Evolutionary conservation across 1,140 invertebrate species (phyloP), one percentile per base, ranked within the genome.

Genomic region (Eumaeus atala): DNA sequence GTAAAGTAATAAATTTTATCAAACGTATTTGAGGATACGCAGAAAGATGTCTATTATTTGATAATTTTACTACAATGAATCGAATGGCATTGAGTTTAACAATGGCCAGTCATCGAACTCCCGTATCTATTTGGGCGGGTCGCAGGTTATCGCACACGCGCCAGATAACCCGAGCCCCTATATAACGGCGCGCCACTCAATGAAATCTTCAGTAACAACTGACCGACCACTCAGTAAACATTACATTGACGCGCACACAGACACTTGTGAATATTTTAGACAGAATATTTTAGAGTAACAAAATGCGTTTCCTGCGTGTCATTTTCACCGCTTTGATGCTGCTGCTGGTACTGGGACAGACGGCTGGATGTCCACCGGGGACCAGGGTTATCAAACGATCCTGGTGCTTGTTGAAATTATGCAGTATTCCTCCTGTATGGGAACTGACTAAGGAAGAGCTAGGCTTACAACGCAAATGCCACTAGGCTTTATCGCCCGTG

Each of bases 61-160:
- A 78, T 80, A 83, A 79, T 66, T 78, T 83, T 83, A 83, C 77
- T 78, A 79, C 66, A 74, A 74, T 70, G 70, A 61, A 59, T 58
- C 57, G 53, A 51, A 59, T 79, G 77, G 76, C 74, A 81, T 81
- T 81, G 80, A 74, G 58, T 38, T 12, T 6, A 0, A 16, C 40
- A 9, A 14, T 16, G 40, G 48, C 52, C 78, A 77, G 77, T 84
- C 80, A 81, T 77, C 77, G 80, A 84, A 79, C 80, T 68, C 40
- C 9, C 38, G n/a, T n/a, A n/a, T n/a, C 14, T 12, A 2, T 44
- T 44, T 44, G 40, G 40, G 40, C 40, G 40, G 14, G 9, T 44
- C 17, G 12, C 59, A 66, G 74, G 75, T 77, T 79, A 79, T 79
- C 73, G 62, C 58, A 58, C 80, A 77, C 80, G 77, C 77, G 77